A percentile compares a stretch with the other conserved stretches of the same genome.
Evolutionary conservation across 2,113 vertebrate genomes (phyloP).

Genomic region (Phoenicopterus ruber): DNA sequence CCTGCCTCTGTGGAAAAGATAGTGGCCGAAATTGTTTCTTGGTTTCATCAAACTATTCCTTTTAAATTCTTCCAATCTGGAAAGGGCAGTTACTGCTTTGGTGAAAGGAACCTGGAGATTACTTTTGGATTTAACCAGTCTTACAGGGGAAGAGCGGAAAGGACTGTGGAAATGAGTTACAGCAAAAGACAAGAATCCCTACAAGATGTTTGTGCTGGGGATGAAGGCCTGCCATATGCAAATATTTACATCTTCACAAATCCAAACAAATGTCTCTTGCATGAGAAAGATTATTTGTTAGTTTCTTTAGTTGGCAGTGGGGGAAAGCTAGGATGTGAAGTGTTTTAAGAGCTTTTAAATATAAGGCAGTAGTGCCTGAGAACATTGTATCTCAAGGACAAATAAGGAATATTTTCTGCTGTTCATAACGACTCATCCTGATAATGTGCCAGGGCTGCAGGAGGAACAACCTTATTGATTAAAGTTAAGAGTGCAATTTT

Average conservation of each 20-base stretch:
- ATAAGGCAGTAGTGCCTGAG: not conserved
- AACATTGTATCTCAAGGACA: not conserved
- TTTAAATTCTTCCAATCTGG: not conserved
- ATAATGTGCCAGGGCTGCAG: not conserved
- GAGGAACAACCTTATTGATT: not conserved
- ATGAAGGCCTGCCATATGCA: not conserved
- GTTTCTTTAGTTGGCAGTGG: not conserved
- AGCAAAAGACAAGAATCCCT: not conserved
- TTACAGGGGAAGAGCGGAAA: not conserved
- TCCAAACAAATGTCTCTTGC: not conserved
- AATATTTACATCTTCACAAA: not conserved
- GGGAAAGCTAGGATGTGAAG: not conserved
- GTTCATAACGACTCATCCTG: not conserved
- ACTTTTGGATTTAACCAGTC: not conserved
- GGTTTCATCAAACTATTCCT: not conserved
- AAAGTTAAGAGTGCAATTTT: not conserved
- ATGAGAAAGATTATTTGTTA: not conserved
- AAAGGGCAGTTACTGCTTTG: not conserved
- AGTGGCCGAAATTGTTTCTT: not conserved
- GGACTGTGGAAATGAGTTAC: not conserved
- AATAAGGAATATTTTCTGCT: not conserved
- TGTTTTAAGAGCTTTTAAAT: not conserved
- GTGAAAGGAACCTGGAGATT: not conserved
- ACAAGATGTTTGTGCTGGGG: not conserved
- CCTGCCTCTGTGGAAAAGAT: not conserved